Conservation (phyloP, 2,888 invertebrate genomes). For the Orthosia gothica region DNA sequence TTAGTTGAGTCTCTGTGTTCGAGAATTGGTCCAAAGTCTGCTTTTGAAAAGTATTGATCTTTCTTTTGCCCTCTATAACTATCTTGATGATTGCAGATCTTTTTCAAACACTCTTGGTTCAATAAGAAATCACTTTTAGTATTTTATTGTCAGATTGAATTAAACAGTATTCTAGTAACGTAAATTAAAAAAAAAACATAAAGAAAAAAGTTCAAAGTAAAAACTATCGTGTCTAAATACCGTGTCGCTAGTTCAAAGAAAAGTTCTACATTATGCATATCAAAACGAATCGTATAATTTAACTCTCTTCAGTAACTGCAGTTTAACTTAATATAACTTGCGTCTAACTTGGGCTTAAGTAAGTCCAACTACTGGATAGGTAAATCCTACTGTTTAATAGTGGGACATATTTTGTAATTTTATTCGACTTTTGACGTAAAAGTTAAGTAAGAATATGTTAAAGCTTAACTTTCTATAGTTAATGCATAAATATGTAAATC, state of each 20-base stretch:
- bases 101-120: too few species aligned
- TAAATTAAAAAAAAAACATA: background rate
- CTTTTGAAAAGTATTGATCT: background rate
- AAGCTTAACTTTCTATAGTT: slow-evolving; percentile 49
- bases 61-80: background rate
- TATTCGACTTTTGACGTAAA: slow-evolving; percentile 29
- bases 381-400: slow-evolving; percentile 41
- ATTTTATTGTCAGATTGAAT: too few species aligned
- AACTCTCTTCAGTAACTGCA: slow-evolving; percentile 15
- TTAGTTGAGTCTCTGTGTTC: background rate
- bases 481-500: slow-evolving; percentile 45
- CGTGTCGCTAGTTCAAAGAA: background rate
- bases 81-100: background rate
- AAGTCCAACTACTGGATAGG: too few species aligned
- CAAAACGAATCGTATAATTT: slow-evolving; percentile 8
- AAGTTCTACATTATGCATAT: background rate
- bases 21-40: background rate
- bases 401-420: slow-evolving; percentile 16
- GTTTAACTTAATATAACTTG: slow-evolving; percentile 30
- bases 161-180: background rate
- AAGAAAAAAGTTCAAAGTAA: background rate
- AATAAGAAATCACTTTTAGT: background rate
- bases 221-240: background rate
- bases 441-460: slow-evolving; percentile 31
- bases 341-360: slow-evolving; percentile 38